A percentile compares a stretch with the other conserved stretches of the same genome.
These are phyloP conservation scores for Nematostella vectensis DNA, from an alignment of 92 coral and sea anemone genomes.

Conservation along the genomic window DNA sequence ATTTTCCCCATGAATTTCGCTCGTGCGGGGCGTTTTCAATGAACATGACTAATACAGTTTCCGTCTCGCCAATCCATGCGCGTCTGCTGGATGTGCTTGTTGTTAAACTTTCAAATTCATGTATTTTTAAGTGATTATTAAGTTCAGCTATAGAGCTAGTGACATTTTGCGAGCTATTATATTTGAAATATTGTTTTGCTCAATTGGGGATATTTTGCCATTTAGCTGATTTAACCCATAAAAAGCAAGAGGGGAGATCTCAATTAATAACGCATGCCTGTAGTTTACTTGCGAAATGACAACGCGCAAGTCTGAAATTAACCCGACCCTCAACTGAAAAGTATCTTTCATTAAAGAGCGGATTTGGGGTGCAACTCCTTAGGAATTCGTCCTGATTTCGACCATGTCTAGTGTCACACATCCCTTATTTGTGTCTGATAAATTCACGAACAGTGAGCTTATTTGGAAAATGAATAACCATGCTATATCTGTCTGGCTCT, in stretches of 20 bases:
- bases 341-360: slow-evolving; percentile 27
- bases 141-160: slow-evolving; percentile 55
- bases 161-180: slow-evolving; percentile 13
- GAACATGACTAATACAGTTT: slow-evolving; percentile 31
- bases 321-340: slow-evolving; percentile 18
- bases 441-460: neutral
- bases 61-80: slow-evolving; percentile 36
- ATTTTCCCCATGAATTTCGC: slow-evolving; percentile 19
- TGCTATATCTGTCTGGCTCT: slow-evolving; percentile 10
- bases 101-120: slow-evolving; percentile 85
- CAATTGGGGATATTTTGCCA: neutral
- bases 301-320: slow-evolving; percentile 36
- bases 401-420: neutral
- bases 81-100: slow-evolving; percentile 55
- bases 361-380: slow-evolving; percentile 1
- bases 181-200: neutral
- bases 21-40: slow-evolving; percentile 33
- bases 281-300: slow-evolving; percentile 23
- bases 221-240: neutral
- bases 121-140: slow-evolving; percentile 54
- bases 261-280: slow-evolving; percentile 9
- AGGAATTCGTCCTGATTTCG: slow-evolving; percentile 17
- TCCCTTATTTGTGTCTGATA: too few species aligned
- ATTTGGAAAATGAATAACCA: slow-evolving; percentile 19
- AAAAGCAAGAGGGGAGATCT: neutral